Percentiles rank a stretch among this genome's conserved stretches.
Conservation (phyloP, 2,797 vertebrate species). For the Poeciliopsis turneri region DNA sequence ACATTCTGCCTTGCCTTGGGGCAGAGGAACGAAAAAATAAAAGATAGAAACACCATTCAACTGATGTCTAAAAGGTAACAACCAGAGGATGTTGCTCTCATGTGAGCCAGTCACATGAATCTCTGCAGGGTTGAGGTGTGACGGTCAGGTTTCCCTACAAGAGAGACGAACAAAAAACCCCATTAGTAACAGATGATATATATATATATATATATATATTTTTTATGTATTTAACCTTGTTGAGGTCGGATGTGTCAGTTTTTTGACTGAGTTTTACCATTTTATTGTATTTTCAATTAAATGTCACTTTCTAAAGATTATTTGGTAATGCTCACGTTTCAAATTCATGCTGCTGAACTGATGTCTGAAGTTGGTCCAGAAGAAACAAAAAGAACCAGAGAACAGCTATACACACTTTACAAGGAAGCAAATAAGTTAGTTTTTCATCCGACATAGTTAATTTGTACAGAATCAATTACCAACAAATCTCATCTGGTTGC, state of each 20-base stretch:
- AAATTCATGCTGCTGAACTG: too few relatives aligned
- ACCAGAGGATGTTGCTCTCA: slow-evolving; percentile 81
- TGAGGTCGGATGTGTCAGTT: too few relatives aligned
- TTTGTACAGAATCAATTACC: background rate
- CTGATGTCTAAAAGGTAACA: slow-evolving; percentile 93
- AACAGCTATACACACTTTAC: background rate
- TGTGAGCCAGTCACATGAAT: slow-evolving; percentile 96
- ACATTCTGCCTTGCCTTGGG: slow-evolving; percentile 79
- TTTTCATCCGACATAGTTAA: background rate
- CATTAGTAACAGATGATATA: too few relatives aligned
- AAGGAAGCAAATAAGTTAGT: background rate
- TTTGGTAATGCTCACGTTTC: too few relatives aligned
- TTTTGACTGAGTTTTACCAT: too few relatives aligned
- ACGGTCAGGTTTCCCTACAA: slow-evolving; percentile 82
- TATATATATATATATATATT: background rate
- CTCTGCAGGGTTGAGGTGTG: slow-evolving; percentile 85
- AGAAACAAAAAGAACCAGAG: too few relatives aligned
- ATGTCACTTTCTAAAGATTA: too few relatives aligned
- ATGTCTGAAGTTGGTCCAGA: too few relatives aligned
- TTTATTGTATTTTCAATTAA: too few relatives aligned
- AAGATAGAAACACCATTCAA: slow-evolving; percentile 96
- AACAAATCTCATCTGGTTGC: background rate
- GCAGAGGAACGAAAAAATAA: slow-evolving; percentile 84
- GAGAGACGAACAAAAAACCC: slow-evolving; percentile 24
- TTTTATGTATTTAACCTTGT: too few relatives aligned